Evolutionary conservation across 2,888 invertebrate species (phyloP).

Genomic region (Synergus umbraculus): DNA sequence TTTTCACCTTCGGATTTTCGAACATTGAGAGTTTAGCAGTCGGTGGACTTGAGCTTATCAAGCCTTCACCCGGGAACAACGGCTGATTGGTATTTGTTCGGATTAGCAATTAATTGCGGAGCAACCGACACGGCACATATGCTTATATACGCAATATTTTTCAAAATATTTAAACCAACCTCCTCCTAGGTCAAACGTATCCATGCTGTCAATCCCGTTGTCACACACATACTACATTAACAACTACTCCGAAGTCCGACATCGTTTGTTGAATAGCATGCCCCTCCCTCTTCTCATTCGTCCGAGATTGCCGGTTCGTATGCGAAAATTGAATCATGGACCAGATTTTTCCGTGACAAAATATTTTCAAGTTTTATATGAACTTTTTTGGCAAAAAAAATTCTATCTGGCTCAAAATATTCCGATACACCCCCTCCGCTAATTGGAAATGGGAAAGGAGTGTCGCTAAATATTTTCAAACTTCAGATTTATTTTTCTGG

Average conservation of each 20-base stretch:
- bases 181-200: slow-evolving; percentile 77
- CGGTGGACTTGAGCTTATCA: background rate
- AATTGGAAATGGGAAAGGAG: too few species aligned
- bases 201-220: slow-evolving; percentile 78
- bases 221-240: slow-evolving; percentile 78
- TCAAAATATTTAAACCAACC: slow-evolving; percentile 68
- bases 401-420: too few species aligned
- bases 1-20: slow-evolving; percentile 28
- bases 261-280: slow-evolving; percentile 76
- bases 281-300: slow-evolving; percentile 70
- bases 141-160: slow-evolving; percentile 24
- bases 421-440: too few species aligned
- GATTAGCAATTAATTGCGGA: slow-evolving; percentile 27
- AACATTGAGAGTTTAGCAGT: slow-evolving; percentile 9
- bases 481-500: too few species aligned
- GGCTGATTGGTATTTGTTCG: slow-evolving; percentile 34
- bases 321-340: slow-evolving; percentile 34
- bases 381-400: too few species aligned
- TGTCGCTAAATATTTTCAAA: too few species aligned
- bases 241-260: slow-evolving; percentile 76
- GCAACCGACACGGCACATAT: slow-evolving; percentile 38
- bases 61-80: slow-evolving; percentile 35
- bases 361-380: too few species aligned
- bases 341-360: background rate
- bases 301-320: slow-evolving; percentile 47